Base-by-base conservation (phyloP, 2,797 vertebrate genomes). In the Coilia nasus region DNA sequence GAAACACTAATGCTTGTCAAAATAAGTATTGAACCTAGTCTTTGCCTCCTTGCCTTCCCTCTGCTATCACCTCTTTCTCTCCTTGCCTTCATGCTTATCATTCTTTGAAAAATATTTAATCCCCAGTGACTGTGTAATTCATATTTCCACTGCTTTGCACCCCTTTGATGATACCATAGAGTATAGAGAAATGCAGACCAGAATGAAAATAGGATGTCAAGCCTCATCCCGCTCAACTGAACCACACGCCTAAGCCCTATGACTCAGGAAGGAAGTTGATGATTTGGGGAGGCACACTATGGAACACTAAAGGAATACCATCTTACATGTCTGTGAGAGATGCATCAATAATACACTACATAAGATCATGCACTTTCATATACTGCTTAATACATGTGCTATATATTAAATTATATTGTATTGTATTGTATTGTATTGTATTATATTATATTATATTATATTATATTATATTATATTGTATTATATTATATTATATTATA, bases 31-130 rank as follows among this genome's bases (percentile, higher is more conserved):
- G 57, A 59, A 21, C 17, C 57, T 54, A 44, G 54, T 78, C 83
- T 60, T 78, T 44, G 62, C 83, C 85, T 81, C 59, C 21, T 41
- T 81, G 64, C 23, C 35, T 47, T 10, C 83, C n/a, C 56, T 41
- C 28, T 44, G 64, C 56, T 87, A 78, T 78, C 35, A 10, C 17
- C 81, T 57, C 17, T 82, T 57, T 25, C 15, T 87, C 31, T 6
- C 41, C 78, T 78, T 23, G 47, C 80, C 81, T 84, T 75, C 64
- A 78, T 60, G 78, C 81, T 64, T 81, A 35, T 83, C 67, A 81
- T 71, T 84, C 56, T 35, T 84, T 81, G 86, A n/a, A 88, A 88
- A 88, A 90, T 89, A 89, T 88, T 89, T 87, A 90, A 88, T 86
- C 86, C 82, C 87, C 59, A 47, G 83, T 41, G 82, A 87, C 82